phyloP scores from a whole-genome alignment of 1,140 invertebrate genomes.

The Spodoptera frugiperda region DNA sequence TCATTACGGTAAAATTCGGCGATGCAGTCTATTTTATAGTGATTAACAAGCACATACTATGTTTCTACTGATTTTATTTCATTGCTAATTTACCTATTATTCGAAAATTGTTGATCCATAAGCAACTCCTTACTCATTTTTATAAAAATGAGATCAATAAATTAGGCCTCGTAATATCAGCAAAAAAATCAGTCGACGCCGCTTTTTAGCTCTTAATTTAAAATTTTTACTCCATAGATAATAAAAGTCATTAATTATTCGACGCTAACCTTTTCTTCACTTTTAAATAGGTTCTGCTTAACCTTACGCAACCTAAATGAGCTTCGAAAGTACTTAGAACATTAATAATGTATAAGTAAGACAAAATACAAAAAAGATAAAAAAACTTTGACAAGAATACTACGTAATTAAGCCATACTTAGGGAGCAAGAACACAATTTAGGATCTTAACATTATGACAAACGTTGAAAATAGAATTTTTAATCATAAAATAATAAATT shows the following conservation, averaged over 20 bases:
- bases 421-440: not conserved
- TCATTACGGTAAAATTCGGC: too few species aligned
- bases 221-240: not conserved
- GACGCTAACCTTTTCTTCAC: not conserved
- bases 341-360: not conserved
- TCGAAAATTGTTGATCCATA: too few species aligned
- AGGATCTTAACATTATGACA: slow-evolving; percentile 22
- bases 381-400: not conserved
- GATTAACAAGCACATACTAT: not conserved
- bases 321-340: slow-evolving; percentile 2
- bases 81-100: too few species aligned
- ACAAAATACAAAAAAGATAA: not conserved
- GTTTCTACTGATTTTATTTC: not conserved
- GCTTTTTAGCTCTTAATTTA: too few species aligned
- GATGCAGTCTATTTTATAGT: not conserved
- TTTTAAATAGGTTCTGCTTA: not conserved
- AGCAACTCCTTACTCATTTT: too few species aligned
- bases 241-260: slow-evolving; percentile 11
- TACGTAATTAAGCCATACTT: not conserved
- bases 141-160: too few species aligned
- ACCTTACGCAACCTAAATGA: not conserved
- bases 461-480: slow-evolving; percentile 5
- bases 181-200: too few species aligned
- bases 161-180: too few species aligned
- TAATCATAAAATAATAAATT: slow-evolving; percentile 40